Evolutionary conservation across 2,113 vertebrate species (phyloP), one percentile per base, ranked within the genome.

Genomic region (Oncorhynchus masou): DNA sequence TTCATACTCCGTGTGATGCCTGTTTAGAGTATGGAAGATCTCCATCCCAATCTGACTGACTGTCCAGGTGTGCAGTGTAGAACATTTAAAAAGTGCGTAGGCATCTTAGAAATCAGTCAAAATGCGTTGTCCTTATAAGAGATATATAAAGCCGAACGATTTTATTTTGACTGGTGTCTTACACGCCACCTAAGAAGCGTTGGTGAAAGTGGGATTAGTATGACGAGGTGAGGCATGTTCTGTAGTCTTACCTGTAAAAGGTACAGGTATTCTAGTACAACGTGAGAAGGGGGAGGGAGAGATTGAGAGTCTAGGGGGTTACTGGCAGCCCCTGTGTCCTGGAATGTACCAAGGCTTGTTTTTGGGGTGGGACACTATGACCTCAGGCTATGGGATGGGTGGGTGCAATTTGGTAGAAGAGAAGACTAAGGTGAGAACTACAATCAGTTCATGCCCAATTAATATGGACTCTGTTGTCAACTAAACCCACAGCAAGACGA

Each of bases 351-450:
- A 90, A 80, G 92, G 87, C 90, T 88, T 89, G 94, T 90, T 92
- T 92, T 91, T 91, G 91, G 93, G 94, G 92, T 94, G 93, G 94
- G 93, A 94, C 94, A 92, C 83, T 80, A 93, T 93, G 92, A 94
- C 92, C 92, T 93, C 87, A 93, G 92, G 92, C 92, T 22, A 76
- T 88, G 87, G 89, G 88, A 92, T 90, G 91, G 90, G 91, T 92
- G 92, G 91, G 91, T 93, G 90, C 85, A 81, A 90, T 90, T 59
- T 66, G 82, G 68, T 48, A 60, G 75, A 88, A 77, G 87, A 87
- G 79, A 86, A 82, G 70, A 80, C 74, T 2, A 74, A 24, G 49
- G 79, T 88, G 86, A 76, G 74, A 84, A 73, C 83, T 79, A 72
- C 70, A 75, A 81, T 79, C 85, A 75, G 79, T 79, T 75, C 70